Evolutionary conservation across 2,797 vertebrate genomes (phyloP), one percentile per base, ranked within the genome.

Genomic region (Picus viridis): DNA sequence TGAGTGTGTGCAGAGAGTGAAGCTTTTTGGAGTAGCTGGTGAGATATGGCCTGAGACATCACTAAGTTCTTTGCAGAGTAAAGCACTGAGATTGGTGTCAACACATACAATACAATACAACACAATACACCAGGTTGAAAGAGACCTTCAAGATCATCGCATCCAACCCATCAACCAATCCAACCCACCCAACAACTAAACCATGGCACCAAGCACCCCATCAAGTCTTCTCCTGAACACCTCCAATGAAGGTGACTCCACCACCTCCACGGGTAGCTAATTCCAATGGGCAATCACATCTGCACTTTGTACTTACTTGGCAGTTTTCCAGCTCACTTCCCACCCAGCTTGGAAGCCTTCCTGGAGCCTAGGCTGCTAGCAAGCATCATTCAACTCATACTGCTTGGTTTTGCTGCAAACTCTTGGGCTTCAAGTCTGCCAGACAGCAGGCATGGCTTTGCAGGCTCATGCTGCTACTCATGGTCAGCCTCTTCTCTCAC

Each of bases 61-160:
- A 3, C 32, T 39, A 7, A 43, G 62, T 22, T 74, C 58, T 58
- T 9, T 69, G 30, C 65, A 29, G 0, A 2, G 62, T 2, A 24
- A 62, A 62, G 15, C 59, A 14, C 51, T 1, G 16, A 30, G 20
- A 61, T 32, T 68, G 6, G 0, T 47, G 54, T 92, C 0, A 0
- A 74, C 84, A 92, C 5, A n/a, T n/a, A n/a, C n/a, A n/a, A n/a
- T n/a, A n/a, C n/a, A n/a, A n/a, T n/a, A n/a, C n/a, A n/a, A n/a
- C n/a, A n/a, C n/a, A n/a, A n/a, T n/a, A n/a, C n/a, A n/a, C n/a
- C n/a, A n/a, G n/a, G n/a, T n/a, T n/a, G n/a, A n/a, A n/a, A n/a
- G n/a, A n/a, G n/a, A n/a, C n/a, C n/a, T n/a, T n/a, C n/a, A n/a
- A n/a, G n/a, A n/a, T n/a, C n/a, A n/a, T n/a, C n/a, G n/a, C n/a